Evolutionary conservation across 2,797 vertebrate species (phyloP), one percentile per base, ranked within the genome.

Genomic region (Pipistrellus pygmaeus): DNA sequence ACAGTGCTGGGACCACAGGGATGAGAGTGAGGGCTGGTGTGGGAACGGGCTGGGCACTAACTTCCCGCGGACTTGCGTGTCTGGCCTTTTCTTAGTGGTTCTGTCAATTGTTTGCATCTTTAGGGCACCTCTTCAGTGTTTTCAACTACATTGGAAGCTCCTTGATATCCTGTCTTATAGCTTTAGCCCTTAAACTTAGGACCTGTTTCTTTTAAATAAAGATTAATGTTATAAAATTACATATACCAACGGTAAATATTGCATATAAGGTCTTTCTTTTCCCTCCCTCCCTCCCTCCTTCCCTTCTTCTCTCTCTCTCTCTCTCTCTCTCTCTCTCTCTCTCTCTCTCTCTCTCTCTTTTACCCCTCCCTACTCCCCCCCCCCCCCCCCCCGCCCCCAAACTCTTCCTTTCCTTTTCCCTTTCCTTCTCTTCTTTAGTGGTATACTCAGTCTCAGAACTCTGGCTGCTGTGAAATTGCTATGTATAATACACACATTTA

Each of bases 71-170:
- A 44, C 8, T 78, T 90, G 55, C 21, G 3, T 76, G 14, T 92
- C 62, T 85, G 7, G 10, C 72, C 2, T 85, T 14, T 68, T 84
- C 75, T 90, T 92, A 46, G 89, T 64, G 80, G 11, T 35, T 82
- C 30, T 83, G 77, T 92, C 78, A 75, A 30, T 83, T 78, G 55
- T 75, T 88, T 91, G 51, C 72, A 66, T 64, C 90, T 85, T 90
- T 88, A 64, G 88, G 68, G 73, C 9, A 78, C 14, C 62, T 11
- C 7, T 46, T 44, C 62, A 46, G 35, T 91, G 57, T 66, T 87
- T 92, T 72, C 8, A 73, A 8, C 10, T 64, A 9, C 21, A 25
- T 46, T 77, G 32, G 57, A 88, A 95, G 27, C 57, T 85, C 75
- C 6, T 55, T 48, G 62, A 73, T 85, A 38, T 87, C 69, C 21